Percentiles rank a stretch among this genome's conserved stretches.
Conservation (phyloP, 92 coral and sea anemone species). For the Epizoanthus illoricatus region DNA sequence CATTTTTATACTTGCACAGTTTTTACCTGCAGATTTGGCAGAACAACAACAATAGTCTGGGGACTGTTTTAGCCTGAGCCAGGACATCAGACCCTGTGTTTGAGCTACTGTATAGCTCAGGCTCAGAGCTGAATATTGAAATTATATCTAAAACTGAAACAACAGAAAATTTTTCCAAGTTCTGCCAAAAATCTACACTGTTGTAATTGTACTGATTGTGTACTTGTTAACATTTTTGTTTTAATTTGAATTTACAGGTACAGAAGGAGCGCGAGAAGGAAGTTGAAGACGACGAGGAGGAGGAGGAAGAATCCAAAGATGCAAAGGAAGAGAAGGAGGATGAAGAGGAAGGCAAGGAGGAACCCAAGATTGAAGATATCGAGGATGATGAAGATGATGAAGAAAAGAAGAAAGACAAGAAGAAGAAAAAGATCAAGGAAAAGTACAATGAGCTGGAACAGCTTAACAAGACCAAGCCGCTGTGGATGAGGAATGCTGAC, state of each 20-base stretch:
- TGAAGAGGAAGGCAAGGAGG: constrained; percentile 62
- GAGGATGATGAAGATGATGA: constrained; percentile 84
- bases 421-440: constrained; percentile 92
- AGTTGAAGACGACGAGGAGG: constrained; percentile 87
- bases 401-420: constrained; percentile 76
- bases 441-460: constrained; percentile 93
- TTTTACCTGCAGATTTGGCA: no score
- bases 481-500: constrained; percentile 97
- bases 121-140: no score
- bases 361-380: constrained; percentile 82
- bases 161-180: no score
- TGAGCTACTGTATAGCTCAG: no score
- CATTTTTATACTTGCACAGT: no score
- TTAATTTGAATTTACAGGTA: constrained; percentile 50
- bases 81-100: no score
- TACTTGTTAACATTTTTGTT: not conserved
- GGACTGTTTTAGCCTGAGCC: no score
- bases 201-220: no score
- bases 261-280: constrained; percentile 98
- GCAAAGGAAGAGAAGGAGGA: constrained; percentile 69
- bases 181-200: no score
- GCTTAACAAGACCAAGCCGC: constrained; percentile 96
- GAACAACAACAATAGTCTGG: no score
- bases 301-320: constrained; percentile 58
- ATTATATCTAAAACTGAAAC: no score